Base-by-base conservation (phyloP, 1,140 invertebrate genomes). In the Brachionus asplanchnoidis region DNA sequence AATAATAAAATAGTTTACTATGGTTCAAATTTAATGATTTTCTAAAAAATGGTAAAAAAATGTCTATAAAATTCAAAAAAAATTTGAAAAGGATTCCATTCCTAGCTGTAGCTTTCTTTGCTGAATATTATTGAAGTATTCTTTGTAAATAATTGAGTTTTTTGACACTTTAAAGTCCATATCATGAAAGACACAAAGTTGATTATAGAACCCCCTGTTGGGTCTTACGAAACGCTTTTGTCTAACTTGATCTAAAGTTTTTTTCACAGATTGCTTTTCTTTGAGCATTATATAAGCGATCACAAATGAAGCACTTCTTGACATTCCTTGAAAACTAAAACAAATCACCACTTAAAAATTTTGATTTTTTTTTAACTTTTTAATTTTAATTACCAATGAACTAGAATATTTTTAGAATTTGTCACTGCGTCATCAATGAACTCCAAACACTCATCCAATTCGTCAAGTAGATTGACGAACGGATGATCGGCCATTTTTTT, bases 281-380 rank as follows among this genome's bases (percentile, higher is more conserved):
- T 73, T 73, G 2, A 40, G n/a, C 68, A 73, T 73, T 40, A 73
- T 40, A 17, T 73, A 73, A 40, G 68, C 68, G n/a, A 73, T 73
- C 8, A 73, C 68, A 42, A 73, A 40, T 20, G 68, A 73, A 4
- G 68, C 68, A 20, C 68, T 73, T 40, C 68, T 73, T 40, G 68
- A 73, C 68, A 73, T 44, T 3, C 68, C 68, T n/a, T 40, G 28
- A 17, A 40, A 40, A 73, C 68, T 73, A 40, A 40, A 73, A 44
- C 23, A 70, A 70, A 28, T 3, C 26, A 28, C 3, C 26, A 2
- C 3, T 3, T 28, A 2, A 28, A 28, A 28, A 28, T 28, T 28
- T 28, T 28, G 26, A 28, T 28, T 12, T 44, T 1, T 8, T 44
- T 4, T 2, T 44, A 44, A 9, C 42, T 44, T 44, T 12, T 40